These are phyloP conservation scores for Lampropteryx suffumata DNA, from an alignment of 2,888 invertebrate genomes.

Conservation along the genomic window DNA sequence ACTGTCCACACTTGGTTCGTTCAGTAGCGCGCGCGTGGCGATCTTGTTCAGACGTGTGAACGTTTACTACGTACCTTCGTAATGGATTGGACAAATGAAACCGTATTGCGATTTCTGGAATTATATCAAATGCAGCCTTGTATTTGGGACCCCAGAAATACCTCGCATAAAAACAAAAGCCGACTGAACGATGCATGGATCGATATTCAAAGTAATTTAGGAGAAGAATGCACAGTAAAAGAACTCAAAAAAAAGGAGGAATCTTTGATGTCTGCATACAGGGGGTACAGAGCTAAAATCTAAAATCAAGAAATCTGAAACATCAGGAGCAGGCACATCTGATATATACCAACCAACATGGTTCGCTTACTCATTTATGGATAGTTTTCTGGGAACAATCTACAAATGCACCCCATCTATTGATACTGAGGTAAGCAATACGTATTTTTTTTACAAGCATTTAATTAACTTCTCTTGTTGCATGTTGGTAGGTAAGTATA, in stretches of 20 bases:
- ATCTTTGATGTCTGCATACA: background rate
- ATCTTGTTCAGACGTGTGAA: background rate
- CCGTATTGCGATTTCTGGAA: background rate
- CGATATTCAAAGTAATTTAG: background rate
- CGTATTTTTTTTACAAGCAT: background rate
- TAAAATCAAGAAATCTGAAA: background rate
- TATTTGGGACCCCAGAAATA: background rate
- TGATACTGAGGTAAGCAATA: background rate
- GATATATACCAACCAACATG: background rate
- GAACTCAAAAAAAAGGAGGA: background rate
- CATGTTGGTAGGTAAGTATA: no score
- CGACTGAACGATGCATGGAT: background rate
- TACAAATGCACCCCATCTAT: background rate
- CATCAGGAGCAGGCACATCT: background rate
- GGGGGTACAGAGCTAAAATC: background rate
- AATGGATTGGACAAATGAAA: background rate
- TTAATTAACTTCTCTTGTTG: no score
- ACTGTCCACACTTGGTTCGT: no score
- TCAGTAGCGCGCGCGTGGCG: background rate
- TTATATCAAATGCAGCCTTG: background rate
- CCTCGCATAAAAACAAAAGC: background rate
- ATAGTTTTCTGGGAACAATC: background rate
- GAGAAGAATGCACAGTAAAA: background rate
- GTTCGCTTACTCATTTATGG: background rate
- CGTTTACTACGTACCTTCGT: background rate